Evolutionary conservation across 2,888 invertebrate species (phyloP).

Genomic region (Brachyptera putata): DNA sequence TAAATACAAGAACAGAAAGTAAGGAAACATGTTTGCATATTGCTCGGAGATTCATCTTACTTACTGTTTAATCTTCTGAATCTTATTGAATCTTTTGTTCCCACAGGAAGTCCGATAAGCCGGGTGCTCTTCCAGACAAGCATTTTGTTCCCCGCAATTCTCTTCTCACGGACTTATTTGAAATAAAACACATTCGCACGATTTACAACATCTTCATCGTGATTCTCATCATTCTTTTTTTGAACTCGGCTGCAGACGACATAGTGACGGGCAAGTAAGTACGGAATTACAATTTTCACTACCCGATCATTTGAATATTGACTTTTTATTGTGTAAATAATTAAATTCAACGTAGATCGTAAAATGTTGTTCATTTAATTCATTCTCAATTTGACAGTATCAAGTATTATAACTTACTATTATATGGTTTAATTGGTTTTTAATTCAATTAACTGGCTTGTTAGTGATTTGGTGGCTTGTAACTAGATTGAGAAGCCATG

Average conservation of each 20-base stretch:
- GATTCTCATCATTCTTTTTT: conserved; percentile 65
- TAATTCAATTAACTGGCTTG: no score
- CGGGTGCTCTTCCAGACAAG: conserved; percentile 52
- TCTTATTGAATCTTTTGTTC: background rate
- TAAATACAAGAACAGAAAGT: conserved; percentile 29
- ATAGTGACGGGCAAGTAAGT: conserved; percentile 72
- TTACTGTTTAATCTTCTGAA: background rate
- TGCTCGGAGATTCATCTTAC: background rate
- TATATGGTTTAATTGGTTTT: no score
- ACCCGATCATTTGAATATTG: no score
- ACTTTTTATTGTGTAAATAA: no score
- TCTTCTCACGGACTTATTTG: conserved; percentile 71
- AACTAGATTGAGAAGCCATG: no score
- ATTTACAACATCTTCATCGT: conserved; percentile 83
- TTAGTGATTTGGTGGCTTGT: no score
- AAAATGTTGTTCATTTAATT: no score
- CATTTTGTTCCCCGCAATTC: conserved; percentile 70
- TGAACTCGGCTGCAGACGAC: conserved; percentile 70
- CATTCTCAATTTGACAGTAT: no score
- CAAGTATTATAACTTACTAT: no score
- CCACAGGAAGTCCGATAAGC: conserved; percentile 17
- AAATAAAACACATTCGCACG: conserved; percentile 72
- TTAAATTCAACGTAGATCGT: no score
- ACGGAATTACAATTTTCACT: no score
- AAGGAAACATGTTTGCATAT: background rate